These are phyloP conservation scores for Cheumatopsyche charites DNA, from an alignment of 1,140 invertebrate genomes.

Conservation along the genomic window DNA sequence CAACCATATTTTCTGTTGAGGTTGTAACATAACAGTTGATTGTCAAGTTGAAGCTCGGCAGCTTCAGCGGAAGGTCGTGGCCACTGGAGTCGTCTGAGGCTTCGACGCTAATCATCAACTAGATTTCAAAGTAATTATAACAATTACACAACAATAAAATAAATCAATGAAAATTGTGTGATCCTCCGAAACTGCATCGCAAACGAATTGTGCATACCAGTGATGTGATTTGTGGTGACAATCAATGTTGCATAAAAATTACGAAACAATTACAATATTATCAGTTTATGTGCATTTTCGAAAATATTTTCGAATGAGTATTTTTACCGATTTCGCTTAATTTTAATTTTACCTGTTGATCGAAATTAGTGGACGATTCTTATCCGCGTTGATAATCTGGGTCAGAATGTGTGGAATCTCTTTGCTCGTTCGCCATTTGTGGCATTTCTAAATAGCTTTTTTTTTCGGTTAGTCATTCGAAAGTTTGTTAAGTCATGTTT, in stretches of 20 bases:
- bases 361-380: neutral
- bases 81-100: neutral
- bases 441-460: too few relatives aligned
- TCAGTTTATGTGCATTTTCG: too few relatives aligned
- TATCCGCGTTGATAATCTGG: neutral
- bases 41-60: constrained; percentile 25
- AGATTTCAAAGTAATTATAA: neutral
- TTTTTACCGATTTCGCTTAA: neutral
- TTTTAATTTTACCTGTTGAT: neutral
- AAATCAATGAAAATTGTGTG: too few relatives aligned
- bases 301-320: too few relatives aligned
- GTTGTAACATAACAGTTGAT: constrained; percentile 28
- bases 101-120: neutral
- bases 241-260: neutral
- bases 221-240: neutral
- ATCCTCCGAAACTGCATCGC: too few relatives aligned
- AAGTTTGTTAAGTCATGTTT: too few relatives aligned
- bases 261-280: too few relatives aligned
- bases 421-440: neutral
- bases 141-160: neutral
- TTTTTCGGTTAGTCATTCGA: too few relatives aligned
- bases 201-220: neutral
- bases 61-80: constrained; percentile 13
- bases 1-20: neutral
- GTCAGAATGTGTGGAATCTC: neutral